Evolutionary conservation across 2,888 invertebrate genomes (phyloP).

Genomic region (Exocentrus adspersus): DNA sequence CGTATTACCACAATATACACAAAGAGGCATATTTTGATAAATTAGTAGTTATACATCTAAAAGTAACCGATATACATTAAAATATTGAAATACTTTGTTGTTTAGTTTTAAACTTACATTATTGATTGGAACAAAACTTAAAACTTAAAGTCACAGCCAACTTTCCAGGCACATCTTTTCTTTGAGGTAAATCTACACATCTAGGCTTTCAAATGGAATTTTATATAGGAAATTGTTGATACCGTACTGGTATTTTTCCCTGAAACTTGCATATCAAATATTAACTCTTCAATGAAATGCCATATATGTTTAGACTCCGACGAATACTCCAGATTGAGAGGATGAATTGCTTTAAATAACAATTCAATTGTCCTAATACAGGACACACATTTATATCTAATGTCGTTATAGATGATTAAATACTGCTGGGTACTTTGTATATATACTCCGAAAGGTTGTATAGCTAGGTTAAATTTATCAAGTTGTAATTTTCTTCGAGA

Average conservation of each 20-base stretch:
- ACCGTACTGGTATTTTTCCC: background rate
- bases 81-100: no score
- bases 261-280: background rate
- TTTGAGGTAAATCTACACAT: background rate
- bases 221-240: background rate
- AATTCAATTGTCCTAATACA: no score
- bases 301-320: slow-evolving; percentile 25
- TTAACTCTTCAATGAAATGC: background rate
- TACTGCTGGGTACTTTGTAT: no score
- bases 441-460: no score
- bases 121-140: background rate
- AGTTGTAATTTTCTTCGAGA: no score
- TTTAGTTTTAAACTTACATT: no score
- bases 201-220: background rate
- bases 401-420: no score
- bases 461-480: no score
- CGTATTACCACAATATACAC: background rate
- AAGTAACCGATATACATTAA: background rate
- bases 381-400: no score
- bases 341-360: slow-evolving; percentile 22
- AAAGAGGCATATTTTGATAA: background rate
- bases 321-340: slow-evolving; percentile 28
- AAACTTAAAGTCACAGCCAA: background rate
- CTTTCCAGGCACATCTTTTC: background rate
- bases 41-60: background rate